These are phyloP conservation scores for Rattus rattus DNA, from an alignment of 2,113 vertebrate genomes.

Conservation along the genomic window DNA sequence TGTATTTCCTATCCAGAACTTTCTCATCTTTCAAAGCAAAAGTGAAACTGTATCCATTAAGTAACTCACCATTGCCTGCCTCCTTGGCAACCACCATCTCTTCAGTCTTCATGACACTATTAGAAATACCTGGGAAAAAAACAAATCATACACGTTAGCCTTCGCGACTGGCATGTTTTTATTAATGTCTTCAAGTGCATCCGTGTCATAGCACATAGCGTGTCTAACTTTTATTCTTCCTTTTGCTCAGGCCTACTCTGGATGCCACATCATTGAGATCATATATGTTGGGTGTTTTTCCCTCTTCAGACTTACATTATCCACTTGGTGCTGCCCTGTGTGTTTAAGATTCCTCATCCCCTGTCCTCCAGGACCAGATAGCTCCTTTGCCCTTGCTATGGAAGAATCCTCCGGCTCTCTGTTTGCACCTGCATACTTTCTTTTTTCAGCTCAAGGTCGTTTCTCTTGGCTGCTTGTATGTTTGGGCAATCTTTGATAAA, in stretches of 20 bases:
- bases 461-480: neutral
- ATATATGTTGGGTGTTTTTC: neutral
- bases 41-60: neutral
- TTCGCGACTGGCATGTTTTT: conserved; percentile 9
- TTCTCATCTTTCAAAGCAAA: neutral
- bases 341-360: neutral
- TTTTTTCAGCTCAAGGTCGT: neutral
- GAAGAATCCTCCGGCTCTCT: neutral
- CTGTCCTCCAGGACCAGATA: neutral
- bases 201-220: neutral
- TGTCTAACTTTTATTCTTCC: neutral
- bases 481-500: neutral
- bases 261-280: neutral
- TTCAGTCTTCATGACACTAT: neutral
- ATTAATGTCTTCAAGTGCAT: neutral
- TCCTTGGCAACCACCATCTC: neutral
- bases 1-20: neutral
- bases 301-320: neutral
- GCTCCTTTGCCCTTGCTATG: neutral
- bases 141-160: neutral
- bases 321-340: neutral
- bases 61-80: neutral
- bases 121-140: neutral
- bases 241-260: neutral
- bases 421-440: neutral